Conservation (phyloP, 1,140 invertebrate genomes). For the Augochlora pura region DNA sequence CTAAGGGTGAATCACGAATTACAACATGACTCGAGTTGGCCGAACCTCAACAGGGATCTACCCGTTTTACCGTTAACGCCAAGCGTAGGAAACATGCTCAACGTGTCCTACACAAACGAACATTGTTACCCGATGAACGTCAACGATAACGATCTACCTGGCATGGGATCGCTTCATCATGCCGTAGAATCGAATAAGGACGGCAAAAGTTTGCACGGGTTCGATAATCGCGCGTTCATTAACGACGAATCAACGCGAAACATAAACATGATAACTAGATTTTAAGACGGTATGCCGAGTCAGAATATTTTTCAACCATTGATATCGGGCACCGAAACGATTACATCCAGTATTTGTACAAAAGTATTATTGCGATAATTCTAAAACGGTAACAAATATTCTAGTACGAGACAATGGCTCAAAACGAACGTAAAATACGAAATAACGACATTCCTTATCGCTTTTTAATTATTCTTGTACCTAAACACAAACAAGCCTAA, state of each 20-base stretch:
- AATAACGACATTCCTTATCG: background rate
- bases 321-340: background rate
- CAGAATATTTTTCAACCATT: background rate
- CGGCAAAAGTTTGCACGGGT: constrained; percentile 32
- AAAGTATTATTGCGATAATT: constrained; percentile 37
- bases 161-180: background rate
- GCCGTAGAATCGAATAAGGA: constrained; percentile 10
- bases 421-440: background rate
- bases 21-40: constrained; percentile 69
- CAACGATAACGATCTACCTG: background rate
- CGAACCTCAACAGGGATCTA: constrained; percentile 60
- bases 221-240: constrained; percentile 62
- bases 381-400: constrained; percentile 2
- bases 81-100: constrained; percentile 63
- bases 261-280: constrained; percentile 48
- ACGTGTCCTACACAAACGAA: constrained; percentile 24
- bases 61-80: constrained; percentile 61
- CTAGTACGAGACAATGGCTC: background rate
- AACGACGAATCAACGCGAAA: constrained; percentile 44
- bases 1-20: constrained; percentile 78
- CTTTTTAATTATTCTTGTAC: background rate
- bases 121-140: constrained; percentile 1
- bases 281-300: constrained; percentile 24
- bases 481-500: background rate
- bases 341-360: constrained; percentile 25